Base-by-base conservation (phyloP, 2,888 invertebrate genomes). In the Nowickia ferox region DNA sequence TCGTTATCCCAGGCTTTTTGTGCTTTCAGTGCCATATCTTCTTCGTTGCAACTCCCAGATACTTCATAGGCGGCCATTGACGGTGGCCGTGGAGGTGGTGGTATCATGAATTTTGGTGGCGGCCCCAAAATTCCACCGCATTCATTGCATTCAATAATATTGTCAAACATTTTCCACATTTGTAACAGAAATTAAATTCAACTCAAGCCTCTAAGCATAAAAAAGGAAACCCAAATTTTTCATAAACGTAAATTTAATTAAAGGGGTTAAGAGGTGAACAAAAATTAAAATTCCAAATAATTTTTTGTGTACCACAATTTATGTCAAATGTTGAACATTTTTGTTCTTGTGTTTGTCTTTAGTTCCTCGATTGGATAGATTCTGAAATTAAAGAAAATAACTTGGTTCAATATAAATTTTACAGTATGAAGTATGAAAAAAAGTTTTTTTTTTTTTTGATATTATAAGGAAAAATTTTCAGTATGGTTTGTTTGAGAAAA, bases 131-230 rank as follows among this genome's bases (percentile, higher is more conserved):
- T 89, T 84, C 91, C 92, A 66, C 92, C 92, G 88, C 93, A 93
- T 87, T 92, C 93, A 88, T 91, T 91, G 89, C 93, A 93, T 82
- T 93, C 92, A 87, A 92, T 90, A 89, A 91, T 89, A 86, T 92
- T 91, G 78, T 92, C 92, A 75, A 92, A 90, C 93, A 93, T 93
- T 91, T 93, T 92, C 92, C 92, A 93, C 93, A 93, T 93, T 90
- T 90, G 90, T 71, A 72, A 83, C 11, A 55, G 57, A 74, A 59
- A 46, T n/a, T 13, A 30, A 46, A 59, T 72, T 69, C 42, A 71
- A 63, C 65, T 63, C 46, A 53, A 75, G 38, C 17, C 15, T 65
- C 66, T 74, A 53, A 30, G 57, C n/a, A 68, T 17, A 61, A 75
- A 68, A 77, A 59, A 30, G 10, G 53, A 65, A 48, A 55, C 30